Percentiles rank a stretch among this genome's conserved stretches.
Conservation (phyloP, 1,140 invertebrate species). For the Bombus polaris region DNA sequence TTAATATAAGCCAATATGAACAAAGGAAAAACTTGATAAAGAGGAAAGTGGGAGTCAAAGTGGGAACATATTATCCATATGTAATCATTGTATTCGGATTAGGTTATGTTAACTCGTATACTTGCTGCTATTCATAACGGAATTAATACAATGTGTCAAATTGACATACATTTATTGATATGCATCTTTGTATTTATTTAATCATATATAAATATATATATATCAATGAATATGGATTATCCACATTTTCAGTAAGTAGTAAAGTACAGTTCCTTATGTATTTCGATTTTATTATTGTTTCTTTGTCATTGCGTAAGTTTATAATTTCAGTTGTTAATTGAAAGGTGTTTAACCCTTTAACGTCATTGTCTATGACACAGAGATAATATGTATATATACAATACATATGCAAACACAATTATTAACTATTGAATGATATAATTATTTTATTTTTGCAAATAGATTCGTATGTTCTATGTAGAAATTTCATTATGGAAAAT, state of each 20-base stretch:
- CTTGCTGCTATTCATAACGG: not conserved
- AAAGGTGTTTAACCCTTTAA: not conserved
- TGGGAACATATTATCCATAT: not conserved
- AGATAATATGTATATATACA: not conserved
- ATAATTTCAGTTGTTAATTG: not conserved
- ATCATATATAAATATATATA: constrained; percentile 43
- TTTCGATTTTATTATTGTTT: not conserved
- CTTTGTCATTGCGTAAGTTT: not conserved
- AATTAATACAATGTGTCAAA: constrained; percentile 69
- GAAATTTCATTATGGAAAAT: not conserved
- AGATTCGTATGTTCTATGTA: too few species aligned
- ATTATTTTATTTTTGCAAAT: not conserved
- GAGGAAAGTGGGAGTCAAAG: not conserved
- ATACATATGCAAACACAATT: not conserved
- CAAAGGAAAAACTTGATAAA: not conserved
- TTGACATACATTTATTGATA: constrained; percentile 67
- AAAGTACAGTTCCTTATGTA: not conserved
- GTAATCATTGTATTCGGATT: not conserved
- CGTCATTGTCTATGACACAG: not conserved
- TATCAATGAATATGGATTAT: constrained; percentile 57
- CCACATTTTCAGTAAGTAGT: constrained; percentile 51
- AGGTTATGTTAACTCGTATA: constrained; percentile 1
- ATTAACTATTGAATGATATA: not conserved
- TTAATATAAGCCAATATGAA: not conserved
- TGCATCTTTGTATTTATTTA: constrained; percentile 52